Evolutionary conservation across 2,888 invertebrate species (phyloP).

Genomic region (Dione vanillae): DNA sequence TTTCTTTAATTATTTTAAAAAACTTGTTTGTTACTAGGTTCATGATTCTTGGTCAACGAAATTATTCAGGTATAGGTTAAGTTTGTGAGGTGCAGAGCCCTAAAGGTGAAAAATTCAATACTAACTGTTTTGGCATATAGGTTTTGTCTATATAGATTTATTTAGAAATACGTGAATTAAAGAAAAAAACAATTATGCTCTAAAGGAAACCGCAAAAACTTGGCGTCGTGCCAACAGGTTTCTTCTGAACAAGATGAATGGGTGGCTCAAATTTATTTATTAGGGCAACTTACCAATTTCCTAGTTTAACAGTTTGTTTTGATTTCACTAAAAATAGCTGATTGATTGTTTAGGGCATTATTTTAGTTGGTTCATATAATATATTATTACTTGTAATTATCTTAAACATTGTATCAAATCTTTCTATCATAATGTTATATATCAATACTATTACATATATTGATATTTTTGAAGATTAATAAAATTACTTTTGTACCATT

Average conservation of each 20-base stretch:
- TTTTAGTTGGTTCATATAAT: background rate
- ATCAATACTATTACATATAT: no score
- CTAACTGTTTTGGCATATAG: no score
- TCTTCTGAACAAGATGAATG: conserved; percentile 63
- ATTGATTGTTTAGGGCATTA: background rate
- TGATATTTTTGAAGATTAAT: no score
- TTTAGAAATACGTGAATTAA: background rate
- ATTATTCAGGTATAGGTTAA: no score
- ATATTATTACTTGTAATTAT: background rate
- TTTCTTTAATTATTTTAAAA: no score
- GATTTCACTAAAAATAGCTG: conserved; percentile 3
- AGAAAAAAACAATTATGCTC: conserved; percentile 54
- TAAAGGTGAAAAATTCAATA: no score
- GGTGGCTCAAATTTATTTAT: conserved; percentile 67
- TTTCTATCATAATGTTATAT: no score
- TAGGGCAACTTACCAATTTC: conserved; percentile 62
- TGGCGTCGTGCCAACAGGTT: conserved; percentile 68
- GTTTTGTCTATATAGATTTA: no score
- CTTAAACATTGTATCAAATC: background rate
- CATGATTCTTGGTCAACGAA: no score
- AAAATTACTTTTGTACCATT: no score
- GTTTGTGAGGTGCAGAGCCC: no score
- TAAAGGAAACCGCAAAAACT: conserved; percentile 62
- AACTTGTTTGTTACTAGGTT: no score
- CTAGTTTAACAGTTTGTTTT: conserved; percentile 27